A percentile compares a stretch with the other conserved stretches of the same genome.
These are phyloP conservation scores for Phenganax stokvisi DNA, from an alignment of 92 coral and sea anemone species.

Conservation along the genomic window DNA sequence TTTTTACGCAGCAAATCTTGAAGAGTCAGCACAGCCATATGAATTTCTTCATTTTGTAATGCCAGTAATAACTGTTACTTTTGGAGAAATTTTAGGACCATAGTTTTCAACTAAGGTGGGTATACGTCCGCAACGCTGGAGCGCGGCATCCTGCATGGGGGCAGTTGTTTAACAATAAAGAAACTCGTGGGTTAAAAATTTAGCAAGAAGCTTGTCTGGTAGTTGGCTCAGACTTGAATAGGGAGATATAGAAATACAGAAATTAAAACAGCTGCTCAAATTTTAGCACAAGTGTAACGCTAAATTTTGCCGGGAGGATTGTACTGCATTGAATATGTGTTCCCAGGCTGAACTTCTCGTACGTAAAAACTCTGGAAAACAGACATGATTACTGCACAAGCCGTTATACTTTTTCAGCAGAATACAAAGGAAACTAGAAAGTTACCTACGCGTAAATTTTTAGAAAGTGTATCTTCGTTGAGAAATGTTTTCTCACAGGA, in stretches of 20 bases:
- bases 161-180: too few species aligned
- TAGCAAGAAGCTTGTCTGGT: too few species aligned
- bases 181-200: too few species aligned
- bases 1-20: too few species aligned
- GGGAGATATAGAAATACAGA: too few species aligned
- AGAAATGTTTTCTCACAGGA: neutral
- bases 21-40: neutral
- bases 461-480: neutral
- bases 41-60: neutral
- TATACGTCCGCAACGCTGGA: neutral
- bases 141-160: too few species aligned
- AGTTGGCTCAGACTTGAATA: too few species aligned
- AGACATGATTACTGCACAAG: neutral
- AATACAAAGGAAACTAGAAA: conserved; percentile 1
- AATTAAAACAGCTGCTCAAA: too few species aligned
- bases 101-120: neutral
- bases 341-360: neutral
- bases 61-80: conserved; percentile 8
- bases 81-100: neutral
- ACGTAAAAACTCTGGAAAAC: neutral
- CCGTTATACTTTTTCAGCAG: neutral
- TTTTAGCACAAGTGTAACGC: too few species aligned
- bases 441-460: neutral
- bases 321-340: too few species aligned
- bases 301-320: too few species aligned